Evolutionary conservation across 1,140 invertebrate genomes (phyloP).

Genomic region (Drosophila kurseongensis): DNA sequence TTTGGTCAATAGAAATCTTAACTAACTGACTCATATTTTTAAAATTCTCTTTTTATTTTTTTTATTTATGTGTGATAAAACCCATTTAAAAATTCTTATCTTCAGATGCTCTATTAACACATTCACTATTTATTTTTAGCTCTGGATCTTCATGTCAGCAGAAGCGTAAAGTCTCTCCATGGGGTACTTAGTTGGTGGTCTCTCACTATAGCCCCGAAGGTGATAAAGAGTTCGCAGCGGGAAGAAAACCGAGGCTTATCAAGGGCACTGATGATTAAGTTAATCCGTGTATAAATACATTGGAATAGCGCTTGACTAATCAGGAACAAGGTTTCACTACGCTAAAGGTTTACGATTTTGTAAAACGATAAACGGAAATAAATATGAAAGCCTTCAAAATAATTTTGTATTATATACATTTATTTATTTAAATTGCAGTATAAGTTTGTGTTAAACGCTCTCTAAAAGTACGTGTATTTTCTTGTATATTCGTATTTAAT

Average conservation of each 20-base stretch:
- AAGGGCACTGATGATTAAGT: neutral
- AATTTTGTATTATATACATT: conserved; percentile 70
- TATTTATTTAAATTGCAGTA: conserved; percentile 65
- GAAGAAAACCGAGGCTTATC: neutral
- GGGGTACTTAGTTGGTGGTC: conserved; percentile 14
- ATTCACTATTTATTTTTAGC: neutral
- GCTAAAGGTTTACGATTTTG: neutral
- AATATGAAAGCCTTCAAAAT: neutral
- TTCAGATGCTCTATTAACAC: neutral
- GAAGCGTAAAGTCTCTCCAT: conserved; percentile 1
- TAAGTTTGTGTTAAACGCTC: conserved; percentile 41
- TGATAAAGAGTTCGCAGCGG: conserved; percentile 4
- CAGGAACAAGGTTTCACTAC: conserved; percentile 5
- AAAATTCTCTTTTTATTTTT: too few relatives aligned
- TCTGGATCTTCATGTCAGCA: neutral
- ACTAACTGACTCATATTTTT: too few relatives aligned
- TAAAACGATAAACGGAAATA: neutral
- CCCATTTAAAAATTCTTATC: too few relatives aligned
- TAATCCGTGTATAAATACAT: neutral
- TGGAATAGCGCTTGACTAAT: neutral
- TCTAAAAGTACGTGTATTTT: conserved; percentile 48
- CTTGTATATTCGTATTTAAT: conserved; percentile 32
- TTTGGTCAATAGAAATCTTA: too few relatives aligned
- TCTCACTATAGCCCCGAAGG: neutral
- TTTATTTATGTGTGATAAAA: too few relatives aligned